Conservation (phyloP, 2,888 invertebrate species). For the Phrixothrix hirtus region DNA sequence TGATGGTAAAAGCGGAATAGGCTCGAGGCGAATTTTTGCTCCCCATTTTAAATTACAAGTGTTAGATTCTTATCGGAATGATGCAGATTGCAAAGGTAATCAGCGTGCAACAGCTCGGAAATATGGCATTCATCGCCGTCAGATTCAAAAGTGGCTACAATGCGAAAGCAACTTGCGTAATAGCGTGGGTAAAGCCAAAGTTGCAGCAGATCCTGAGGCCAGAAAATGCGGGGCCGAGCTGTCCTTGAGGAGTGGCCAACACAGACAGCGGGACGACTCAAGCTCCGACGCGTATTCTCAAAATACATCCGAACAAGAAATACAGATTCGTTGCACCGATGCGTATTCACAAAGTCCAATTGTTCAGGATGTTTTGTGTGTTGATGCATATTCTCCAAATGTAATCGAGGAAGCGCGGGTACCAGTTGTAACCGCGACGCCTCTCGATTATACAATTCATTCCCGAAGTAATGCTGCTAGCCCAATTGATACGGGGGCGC, state of each 20-base stretch:
- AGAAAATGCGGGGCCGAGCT: constrained; percentile 44
- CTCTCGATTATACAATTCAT: constrained; percentile 50
- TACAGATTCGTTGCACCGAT: constrained; percentile 11
- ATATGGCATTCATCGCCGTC: constrained; percentile 85
- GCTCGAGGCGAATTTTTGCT: constrained; percentile 85
- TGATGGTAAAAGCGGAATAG: constrained; percentile 62
- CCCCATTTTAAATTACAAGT: constrained; percentile 89
- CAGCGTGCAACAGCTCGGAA: constrained; percentile 88
- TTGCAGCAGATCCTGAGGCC: constrained; percentile 32
- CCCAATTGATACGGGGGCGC: constrained; percentile 43
- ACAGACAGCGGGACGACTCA: constrained; percentile 56
- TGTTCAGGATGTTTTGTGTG: constrained; percentile 39
- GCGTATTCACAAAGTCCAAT: constrained; percentile 12
- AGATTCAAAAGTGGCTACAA: constrained; percentile 92
- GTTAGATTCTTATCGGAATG: constrained; percentile 82
- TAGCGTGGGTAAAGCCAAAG: constrained; percentile 63
- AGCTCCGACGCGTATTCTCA: constrained; percentile 31
- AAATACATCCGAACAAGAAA: constrained; percentile 12
- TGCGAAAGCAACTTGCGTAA: constrained; percentile 79
- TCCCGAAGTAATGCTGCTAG: constrained; percentile 42
- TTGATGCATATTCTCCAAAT: constrained; percentile 36
- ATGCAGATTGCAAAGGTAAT: constrained; percentile 86
- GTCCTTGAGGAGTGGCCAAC: constrained; percentile 48
- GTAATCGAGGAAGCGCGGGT: constrained; percentile 39
- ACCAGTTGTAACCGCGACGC: constrained; percentile 43